Evolutionary conservation across 1,140 invertebrate genomes (phyloP), one percentile per base, ranked within the genome.

Genomic region (Lycorma delicatula): DNA sequence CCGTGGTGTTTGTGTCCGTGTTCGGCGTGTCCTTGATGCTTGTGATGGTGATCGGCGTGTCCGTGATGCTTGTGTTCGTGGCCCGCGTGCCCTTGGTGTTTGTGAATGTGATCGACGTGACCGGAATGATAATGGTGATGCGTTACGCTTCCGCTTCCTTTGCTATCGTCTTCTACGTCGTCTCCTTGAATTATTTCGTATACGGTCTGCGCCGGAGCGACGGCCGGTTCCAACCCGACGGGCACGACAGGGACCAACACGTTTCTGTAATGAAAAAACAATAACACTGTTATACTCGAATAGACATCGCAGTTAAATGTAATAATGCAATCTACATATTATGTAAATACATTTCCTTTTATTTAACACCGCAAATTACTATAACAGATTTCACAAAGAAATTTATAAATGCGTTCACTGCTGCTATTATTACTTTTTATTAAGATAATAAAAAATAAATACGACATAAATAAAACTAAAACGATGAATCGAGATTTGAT

Each of bases 111-210:
- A 31, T 57, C 56, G 4, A 57, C 56, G 38, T 57, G 56, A 20
- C 56, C 56, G 3, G 56, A 57, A 36, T 57, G 56, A 47, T 57
- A 57, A 28, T 57, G 56, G 31, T 57, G 56, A 23, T 57, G 56
- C 3, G 56, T 57, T 9, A 57, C 56, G 16, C 47, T 28, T 22
- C 47, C 56, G 27, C 29, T 41, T 13, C 41, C 48, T 41, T 57
- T 50, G 36, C 38, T 18, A 26, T 38, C 47, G 16, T 47, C 47
- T 4, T 49, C 36, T 22, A 26, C 47, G 16, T 57, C 48, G 36
- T 57, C 56, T 26, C 20, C 4, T 25, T 34, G 31, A 9, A 57
- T 20, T 38, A 57, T 22, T 31, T 50, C 20, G 13, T 41, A 56
- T 26, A 28, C 27, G 7, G 54, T 13, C 23, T 51, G 25, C 5